Conservation (phyloP, 1,140 invertebrate species). For the Diabrotica undecimpunctata region DNA sequence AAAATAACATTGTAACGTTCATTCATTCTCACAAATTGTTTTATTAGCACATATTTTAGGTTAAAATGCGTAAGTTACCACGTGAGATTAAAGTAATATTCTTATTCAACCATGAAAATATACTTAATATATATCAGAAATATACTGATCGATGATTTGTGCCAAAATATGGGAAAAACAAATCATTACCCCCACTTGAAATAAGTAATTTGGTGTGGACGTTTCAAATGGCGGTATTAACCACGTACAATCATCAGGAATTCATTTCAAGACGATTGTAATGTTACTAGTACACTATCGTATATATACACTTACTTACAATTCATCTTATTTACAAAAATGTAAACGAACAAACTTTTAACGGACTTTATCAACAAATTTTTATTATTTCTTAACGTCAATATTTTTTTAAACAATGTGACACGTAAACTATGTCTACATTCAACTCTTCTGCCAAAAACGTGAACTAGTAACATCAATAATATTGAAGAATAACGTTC, state of each 20-base stretch:
- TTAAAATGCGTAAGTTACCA: too few relatives aligned
- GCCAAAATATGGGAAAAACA: too few relatives aligned
- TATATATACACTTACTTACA: constrained; percentile 17
- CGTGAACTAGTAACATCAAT: constrained; percentile 16
- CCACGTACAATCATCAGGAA: not conserved
- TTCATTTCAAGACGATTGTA: not conserved
- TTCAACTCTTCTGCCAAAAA: not conserved
- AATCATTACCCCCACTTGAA: too few relatives aligned
- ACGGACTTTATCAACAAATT: constrained; percentile 1
- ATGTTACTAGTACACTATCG: constrained; percentile 23
- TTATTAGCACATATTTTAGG: too few relatives aligned
- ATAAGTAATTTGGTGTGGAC: too few relatives aligned
- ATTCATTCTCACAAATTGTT: too few relatives aligned
- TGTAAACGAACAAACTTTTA: not conserved
- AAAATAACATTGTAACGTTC: too few relatives aligned
- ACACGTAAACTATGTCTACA: constrained; percentile 20
- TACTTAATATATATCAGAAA: too few relatives aligned
- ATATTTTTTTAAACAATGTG: constrained; percentile 23
- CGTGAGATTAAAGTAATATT: too few relatives aligned
- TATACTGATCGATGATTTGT: too few relatives aligned
- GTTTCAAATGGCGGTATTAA: not conserved
- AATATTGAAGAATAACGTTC: not conserved
- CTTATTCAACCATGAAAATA: too few relatives aligned
- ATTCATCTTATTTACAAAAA: constrained; percentile 12
- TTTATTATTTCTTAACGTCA: not conserved